These are phyloP conservation scores for Bilobella aurantiaca DNA, from an alignment of 1,140 invertebrate species.

Conservation along the genomic window DNA sequence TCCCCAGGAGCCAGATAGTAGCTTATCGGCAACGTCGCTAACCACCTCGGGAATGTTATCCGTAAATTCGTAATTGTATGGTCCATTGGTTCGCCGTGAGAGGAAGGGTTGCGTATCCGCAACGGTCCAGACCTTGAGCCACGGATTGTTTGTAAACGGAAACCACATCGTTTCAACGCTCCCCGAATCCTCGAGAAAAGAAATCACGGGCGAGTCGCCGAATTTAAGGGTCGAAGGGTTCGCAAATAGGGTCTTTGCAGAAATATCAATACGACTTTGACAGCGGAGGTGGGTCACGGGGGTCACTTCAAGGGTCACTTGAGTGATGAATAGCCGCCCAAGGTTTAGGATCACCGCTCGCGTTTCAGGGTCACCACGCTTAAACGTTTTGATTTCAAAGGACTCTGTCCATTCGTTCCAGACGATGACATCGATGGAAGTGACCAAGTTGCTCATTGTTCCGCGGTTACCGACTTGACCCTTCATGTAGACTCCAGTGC, in stretches of 20 bases:
- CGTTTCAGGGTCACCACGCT: conserved; percentile 6
- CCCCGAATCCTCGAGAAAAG: conserved; percentile 4
- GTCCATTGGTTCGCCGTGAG: background rate
- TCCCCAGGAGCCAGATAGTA: background rate
- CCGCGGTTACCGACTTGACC: background rate
- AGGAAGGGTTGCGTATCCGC: background rate
- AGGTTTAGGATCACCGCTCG: conserved; percentile 10
- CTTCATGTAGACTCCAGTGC: conserved; percentile 4
- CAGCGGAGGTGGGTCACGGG: conserved; percentile 18
- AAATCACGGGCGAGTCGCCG: background rate
- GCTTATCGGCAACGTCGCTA: background rate
- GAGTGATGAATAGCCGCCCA: conserved; percentile 18
- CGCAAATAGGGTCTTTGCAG: conserved; percentile 14
- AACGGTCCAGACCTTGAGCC: conserved; percentile 18
- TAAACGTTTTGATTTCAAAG: conserved; percentile 13
- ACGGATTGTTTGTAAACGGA: conserved; percentile 15
- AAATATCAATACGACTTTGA: conserved; percentile 15
- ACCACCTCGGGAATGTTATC: conserved; percentile 10
- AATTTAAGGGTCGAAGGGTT: background rate
- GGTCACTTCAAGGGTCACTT: conserved; percentile 9
- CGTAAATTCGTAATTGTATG: conserved; percentile 21
- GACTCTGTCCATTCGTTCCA: conserved; percentile 5
- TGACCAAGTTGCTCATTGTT: conserved; percentile 18
- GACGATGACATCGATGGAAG: conserved; percentile 16
- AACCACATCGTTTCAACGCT: conserved; percentile 17